These are phyloP conservation scores for Stichodactyla mertensii DNA, from an alignment of 64 coral and sea anemone species.

Conservation along the genomic window DNA sequence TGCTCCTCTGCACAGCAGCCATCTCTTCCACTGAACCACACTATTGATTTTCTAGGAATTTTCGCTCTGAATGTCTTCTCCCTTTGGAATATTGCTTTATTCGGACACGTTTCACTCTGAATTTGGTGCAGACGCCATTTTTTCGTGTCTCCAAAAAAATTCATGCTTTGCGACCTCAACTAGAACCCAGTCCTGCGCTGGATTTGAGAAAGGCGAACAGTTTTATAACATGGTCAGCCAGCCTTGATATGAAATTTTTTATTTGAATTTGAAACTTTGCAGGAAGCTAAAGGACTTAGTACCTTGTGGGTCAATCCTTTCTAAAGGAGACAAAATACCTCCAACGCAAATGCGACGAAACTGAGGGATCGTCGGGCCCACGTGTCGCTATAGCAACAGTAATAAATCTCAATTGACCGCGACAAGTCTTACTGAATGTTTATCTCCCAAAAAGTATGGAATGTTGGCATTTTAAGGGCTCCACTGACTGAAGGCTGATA, in stretches of 20 bases:
- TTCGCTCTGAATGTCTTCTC: too few species aligned
- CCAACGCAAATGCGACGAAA: background rate
- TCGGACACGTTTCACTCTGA: too few species aligned
- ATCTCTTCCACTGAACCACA: too few species aligned
- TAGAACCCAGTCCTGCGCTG: too few species aligned
- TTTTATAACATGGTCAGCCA: too few species aligned
- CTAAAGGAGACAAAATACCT: background rate
- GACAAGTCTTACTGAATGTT: background rate
- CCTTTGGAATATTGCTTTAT: too few species aligned
- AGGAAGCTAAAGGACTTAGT: conserved; percentile 56
- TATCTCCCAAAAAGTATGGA: background rate
- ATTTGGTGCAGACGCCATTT: too few species aligned
- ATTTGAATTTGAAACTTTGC: background rate
- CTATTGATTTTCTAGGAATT: too few species aligned
- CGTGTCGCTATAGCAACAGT: background rate
- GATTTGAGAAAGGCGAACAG: too few species aligned
- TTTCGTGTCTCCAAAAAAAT: too few species aligned
- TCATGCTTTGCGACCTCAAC: too few species aligned
- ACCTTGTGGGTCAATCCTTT: conserved; percentile 54
- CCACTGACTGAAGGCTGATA: background rate
- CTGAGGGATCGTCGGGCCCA: background rate
- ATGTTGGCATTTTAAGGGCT: background rate
- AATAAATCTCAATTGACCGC: background rate
- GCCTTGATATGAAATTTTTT: background rate
- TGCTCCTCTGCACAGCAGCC: too few species aligned